Base-by-base conservation (phyloP, 2,888 invertebrate species). In the Pollenia amentaria region DNA sequence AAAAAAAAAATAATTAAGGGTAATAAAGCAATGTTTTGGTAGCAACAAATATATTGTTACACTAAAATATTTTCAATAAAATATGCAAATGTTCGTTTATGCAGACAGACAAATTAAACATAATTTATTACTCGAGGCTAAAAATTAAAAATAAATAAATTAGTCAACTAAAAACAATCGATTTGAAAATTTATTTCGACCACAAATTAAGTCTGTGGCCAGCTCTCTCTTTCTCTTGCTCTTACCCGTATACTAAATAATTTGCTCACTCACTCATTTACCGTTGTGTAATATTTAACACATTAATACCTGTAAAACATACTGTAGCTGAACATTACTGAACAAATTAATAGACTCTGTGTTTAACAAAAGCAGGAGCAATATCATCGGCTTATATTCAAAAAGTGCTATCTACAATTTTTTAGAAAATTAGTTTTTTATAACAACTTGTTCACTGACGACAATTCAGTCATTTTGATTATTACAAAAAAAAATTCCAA, bases 131-230 rank as follows among this genome's bases (percentile, higher is more conserved):
- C 83, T 57, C 40, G 16, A n/a, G 57, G 83, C 64, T 46, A 42
- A 48, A 64, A 60, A 60, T 57, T 18, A 42, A 62, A 70, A 62
- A 79, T 79, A 69, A 78, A 60, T 78, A 70, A 79, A 79, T 79
- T 79, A 70, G 51, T 62, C 62, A 62, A 62, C 42, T 67, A 60
- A 67, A 82, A 51, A 53, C 51, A 75, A 76, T 60, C 69, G 60
- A 60, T 75, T 76, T 67, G 75, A 82, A 51, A 51, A 42, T 29
- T 18, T 53, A 79, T 79, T 48, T 72, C 21, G 60, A 57, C 40
- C 73, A 48, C 67, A 73, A 29, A 29, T 29, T 29, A 6, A 6
- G 29, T 29, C 6, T 29, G 29, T 6, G 29, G 3, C 0, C 29
- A 29, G 29, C 29, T 4, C 29, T 29, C 29, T 29, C 29, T 29